Base-by-base conservation (phyloP, 2,797 vertebrate species). In the Cercopithecus neglectus region DNA sequence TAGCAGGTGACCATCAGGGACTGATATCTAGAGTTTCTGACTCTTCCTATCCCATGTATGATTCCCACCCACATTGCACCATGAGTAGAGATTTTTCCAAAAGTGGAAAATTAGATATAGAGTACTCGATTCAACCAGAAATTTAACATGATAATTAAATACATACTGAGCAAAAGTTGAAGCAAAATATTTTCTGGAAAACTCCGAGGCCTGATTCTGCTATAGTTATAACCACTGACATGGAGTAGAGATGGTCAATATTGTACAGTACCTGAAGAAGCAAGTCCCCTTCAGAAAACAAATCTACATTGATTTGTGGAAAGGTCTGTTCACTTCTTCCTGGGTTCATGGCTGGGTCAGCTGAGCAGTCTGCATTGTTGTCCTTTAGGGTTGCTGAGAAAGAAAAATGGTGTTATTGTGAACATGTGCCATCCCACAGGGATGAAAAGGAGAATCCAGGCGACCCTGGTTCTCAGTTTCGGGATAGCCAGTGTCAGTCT, bases 231-330 rank as follows among this genome's bases (percentile, higher is more conserved):
- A 55, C 22, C 9, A 41, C 14, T 28, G 50, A 57, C 26, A 44
- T 5, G 39, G 30, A 44, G n/a, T n/a, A 48, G 39, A 81, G 28
- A 21, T 28, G 8, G 50, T 26, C 21, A 36, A 7, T 21, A 28
- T 59, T 39, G 44, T 30, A 59, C 67, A 44, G 24, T 97, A 98
- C 98, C 98, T 98, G 97, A 17, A 98, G 98, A 89, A 98, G 96
- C 86, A 98, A 55, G 5, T 98, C 83, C 16, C 97, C 98, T 76
- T 98, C 98, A 36, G 97, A 92, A 89, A 98, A 83, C 4, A 76
- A 57, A 39, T 95, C 89, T 39, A 1, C 19, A 50, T 91, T 0
- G n/a, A 67, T 50, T 48, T 93, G 86, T 0, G 0, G 78, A 33
- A 85, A 67, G 0, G 0, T 87, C 46, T 1, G 0, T 61, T 70